Conservation (phyloP, 2,113 vertebrate species). For the Henicopernis longicauda region DNA sequence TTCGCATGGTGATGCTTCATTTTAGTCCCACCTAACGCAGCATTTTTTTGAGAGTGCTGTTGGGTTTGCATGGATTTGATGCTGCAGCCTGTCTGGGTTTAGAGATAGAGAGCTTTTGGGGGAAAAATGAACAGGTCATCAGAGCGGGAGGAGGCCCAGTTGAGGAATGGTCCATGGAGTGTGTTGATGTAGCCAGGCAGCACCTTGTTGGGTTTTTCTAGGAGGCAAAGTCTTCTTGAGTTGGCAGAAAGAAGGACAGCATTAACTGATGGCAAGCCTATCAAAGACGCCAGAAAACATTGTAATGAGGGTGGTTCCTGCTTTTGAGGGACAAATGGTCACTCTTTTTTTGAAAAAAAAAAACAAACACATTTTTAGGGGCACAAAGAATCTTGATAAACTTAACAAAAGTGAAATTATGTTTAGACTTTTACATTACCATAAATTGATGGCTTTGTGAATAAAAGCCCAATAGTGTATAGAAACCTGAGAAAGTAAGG, state of each 20-base stretch:
- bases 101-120: not conserved
- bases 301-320: not conserved
- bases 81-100: not conserved
- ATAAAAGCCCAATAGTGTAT: not conserved
- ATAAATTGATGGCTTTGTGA: not conserved
- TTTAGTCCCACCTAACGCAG: not conserved
- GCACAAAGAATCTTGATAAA: not conserved
- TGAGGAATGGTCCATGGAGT: not conserved
- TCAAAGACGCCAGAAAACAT: not conserved
- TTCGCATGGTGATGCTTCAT: not conserved
- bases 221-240: not conserved
- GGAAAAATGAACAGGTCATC: not conserved
- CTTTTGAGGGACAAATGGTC: not conserved
- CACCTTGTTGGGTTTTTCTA: not conserved
- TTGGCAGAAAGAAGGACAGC: not conserved
- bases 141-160: fast-evolving
- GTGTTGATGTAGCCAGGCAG: fast-evolving
- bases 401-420: not conserved
- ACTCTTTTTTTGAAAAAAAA: not conserved
- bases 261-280: not conserved
- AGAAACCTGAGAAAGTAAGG: not conserved
- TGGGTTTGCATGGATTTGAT: not conserved
- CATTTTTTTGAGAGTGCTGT: not conserved
- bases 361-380: not conserved
- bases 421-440: not conserved